Conservation (phyloP, 2,888 invertebrate species). For the Orthosia gracilis region DNA sequence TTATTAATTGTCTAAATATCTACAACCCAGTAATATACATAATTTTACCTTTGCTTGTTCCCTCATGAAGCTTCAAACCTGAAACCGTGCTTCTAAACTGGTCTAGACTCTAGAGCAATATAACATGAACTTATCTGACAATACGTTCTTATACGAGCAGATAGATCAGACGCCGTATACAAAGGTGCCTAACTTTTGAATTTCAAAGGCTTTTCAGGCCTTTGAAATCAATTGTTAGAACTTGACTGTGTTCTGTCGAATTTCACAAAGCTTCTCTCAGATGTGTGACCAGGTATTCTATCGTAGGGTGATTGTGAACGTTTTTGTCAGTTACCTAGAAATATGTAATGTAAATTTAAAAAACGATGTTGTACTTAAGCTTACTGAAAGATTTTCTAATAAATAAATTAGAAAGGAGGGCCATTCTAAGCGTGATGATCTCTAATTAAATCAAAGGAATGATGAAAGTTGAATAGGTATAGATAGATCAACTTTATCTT, state of each 20-base stretch:
- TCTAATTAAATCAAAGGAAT: not conserved
- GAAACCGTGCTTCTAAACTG: not conserved
- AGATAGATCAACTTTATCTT: too few species aligned
- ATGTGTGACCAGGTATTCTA: constrained; percentile 16
- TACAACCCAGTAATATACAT: too few species aligned
- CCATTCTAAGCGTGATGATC: not conserved
- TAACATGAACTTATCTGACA: constrained; percentile 1
- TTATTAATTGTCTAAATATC: too few species aligned
- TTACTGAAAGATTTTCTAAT: not conserved
- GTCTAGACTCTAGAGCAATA: not conserved
- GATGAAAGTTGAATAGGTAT: not conserved
- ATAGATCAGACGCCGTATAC: constrained; percentile 22
- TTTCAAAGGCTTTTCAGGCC: constrained; percentile 32
- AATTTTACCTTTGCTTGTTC: not conserved
- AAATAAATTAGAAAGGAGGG: not conserved
- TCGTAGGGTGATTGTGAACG: not conserved
- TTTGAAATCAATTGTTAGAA: constrained; percentile 36
- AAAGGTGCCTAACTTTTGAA: constrained; percentile 49
- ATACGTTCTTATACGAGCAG: not conserved
- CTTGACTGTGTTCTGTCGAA: constrained; percentile 26
- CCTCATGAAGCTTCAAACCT: not conserved
- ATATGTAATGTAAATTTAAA: not conserved
- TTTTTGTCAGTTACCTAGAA: not conserved
- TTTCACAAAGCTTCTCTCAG: constrained; percentile 26
- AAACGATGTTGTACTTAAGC: not conserved